Base-by-base conservation (phyloP, 2,113 vertebrate genomes). In the Setophaga coronata region DNA sequence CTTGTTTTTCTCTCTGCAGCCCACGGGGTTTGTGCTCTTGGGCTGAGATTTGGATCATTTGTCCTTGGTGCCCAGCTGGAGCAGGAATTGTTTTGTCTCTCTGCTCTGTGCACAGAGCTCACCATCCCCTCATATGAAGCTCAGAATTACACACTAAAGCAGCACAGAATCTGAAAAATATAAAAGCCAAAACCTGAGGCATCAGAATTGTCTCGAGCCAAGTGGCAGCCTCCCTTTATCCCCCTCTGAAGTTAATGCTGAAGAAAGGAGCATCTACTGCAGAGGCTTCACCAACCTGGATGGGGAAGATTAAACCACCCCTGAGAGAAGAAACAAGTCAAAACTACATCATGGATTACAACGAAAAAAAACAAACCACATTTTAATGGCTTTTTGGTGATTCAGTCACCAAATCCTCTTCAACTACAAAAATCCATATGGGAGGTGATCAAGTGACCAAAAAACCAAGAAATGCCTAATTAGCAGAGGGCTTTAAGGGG, bases 111-210 rank as follows among this genome's bases (percentile, higher is more conserved):
- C 6, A 58, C 10, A 58, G n/a, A 58, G 57, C n/a, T 58, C 57
- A 60, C 10, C n/a, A 60, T 36, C n/a, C 57, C 23, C 3, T 25
- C 0, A 36, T 25, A 1, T 36, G n/a, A 36, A 36, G 14, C n/a
- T 0, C 23, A 36, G n/a, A 36, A 2, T 0, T 2, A 25, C 57
- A 36, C 23, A 18, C n/a, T 36, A 60, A 60, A 36, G 23, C 23
- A 60, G 23, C 3, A 8, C 15, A 60, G 57, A 60, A 36, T 8
- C 0, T 60, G 23, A 26, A 60, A 60, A 60, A 12, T 12, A 26
- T 0, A 60, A 26, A 8, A 60, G 34, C 24, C 12, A 36, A 36
- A 57, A 12, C 34, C 23, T 36, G 23, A 60, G 15, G 34, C 24
- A 60, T 36, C 23, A 36, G 23, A 74, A 45, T 1, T 21, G 62